phyloP scores from a whole-genome alignment of 2,888 invertebrate species.

The Cosmia trapezina region DNA sequence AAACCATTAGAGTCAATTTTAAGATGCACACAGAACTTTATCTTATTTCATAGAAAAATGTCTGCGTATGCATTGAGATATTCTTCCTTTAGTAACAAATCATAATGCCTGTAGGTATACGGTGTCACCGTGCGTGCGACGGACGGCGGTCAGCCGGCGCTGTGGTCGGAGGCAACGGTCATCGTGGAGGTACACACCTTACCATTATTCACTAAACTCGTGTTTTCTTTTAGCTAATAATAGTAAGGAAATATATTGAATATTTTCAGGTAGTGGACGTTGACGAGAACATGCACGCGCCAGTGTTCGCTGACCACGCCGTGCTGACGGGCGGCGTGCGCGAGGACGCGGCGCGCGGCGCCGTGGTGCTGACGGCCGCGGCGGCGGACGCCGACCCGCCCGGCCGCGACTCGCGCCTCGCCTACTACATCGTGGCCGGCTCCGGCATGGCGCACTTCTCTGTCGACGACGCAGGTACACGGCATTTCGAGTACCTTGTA shows the following conservation, averaged over 20 bases:
- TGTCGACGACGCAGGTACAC: slow-evolving; percentile 95
- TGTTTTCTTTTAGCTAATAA: not conserved
- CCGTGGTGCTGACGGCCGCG: slow-evolving; percentile 93
- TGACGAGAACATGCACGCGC: slow-evolving; percentile 97
- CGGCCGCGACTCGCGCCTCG: slow-evolving; percentile 95
- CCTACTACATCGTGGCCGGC: slow-evolving; percentile 96
- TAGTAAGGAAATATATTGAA: not conserved
- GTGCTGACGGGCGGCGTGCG: slow-evolving; percentile 93
- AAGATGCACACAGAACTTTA: not conserved
- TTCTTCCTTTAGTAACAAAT: not conserved
- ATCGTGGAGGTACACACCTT: slow-evolving; percentile 91
- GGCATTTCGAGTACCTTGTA: not conserved
- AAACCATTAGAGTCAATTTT: not conserved
- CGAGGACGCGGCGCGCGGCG: slow-evolving; percentile 95
- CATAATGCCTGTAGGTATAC: slow-evolving; percentile 90
- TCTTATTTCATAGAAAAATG: not conserved
- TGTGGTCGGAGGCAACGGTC: slow-evolving; percentile 95
- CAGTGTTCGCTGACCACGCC: slow-evolving; percentile 94
- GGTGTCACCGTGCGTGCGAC: slow-evolving; percentile 96
- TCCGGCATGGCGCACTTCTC: slow-evolving; percentile 97
- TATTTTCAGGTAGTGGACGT: slow-evolving; percentile 94
- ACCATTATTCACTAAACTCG: not conserved
- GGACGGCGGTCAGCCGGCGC: slow-evolving; percentile 95
- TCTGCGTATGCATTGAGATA: not conserved
- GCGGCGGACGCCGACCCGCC: slow-evolving; percentile 95